Evolutionary conservation across 2,888 invertebrate genomes (phyloP), one percentile per base, ranked within the genome.

Genomic region (Agapostemon virescens): DNA sequence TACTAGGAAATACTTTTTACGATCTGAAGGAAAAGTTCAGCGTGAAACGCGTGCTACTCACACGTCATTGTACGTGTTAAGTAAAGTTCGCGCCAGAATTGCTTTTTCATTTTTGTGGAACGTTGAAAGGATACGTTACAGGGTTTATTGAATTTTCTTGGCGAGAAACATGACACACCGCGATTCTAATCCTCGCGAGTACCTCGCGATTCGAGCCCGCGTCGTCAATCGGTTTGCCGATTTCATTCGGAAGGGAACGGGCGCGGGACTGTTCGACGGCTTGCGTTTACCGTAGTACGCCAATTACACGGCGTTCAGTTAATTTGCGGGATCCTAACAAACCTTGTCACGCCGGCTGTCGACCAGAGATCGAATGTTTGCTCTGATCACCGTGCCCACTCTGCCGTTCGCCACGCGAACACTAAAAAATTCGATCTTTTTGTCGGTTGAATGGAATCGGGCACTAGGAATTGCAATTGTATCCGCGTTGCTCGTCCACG

Each of bases 251-350:
- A 30, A 30, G 11, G n/a, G 33, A 33, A 49, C 63, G 63, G 4
- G 20, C 33, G 23, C 74, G 30, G 33, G 63, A 36, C n/a, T 36
- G n/a, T 26, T 20, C 15, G 52, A 64, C 69, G 73, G 81, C 77
- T 82, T 81, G 69, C 76, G 30, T 73, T 75, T 74, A 55, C 73
- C 79, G 38, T 63, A 45, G 58, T 70, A 42, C 70, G 61, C 17
- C 73, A 63, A 77, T 82, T 74, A 77, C 68, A 74, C 23, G 52
- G 55, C 64, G 69, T 40, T 64, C 64, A 64, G 70, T 69, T 42
- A 55, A 70, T 76, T 76, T 61, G 61, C 36, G 61, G 64, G 64
- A 20, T 70, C 30, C 64, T 70, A 66, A 70, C 70, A 70, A 76
- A 66, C 40, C 42, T 36, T 55, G 64, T 64, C 64, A 23, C 75